Base-by-base conservation (phyloP, 2,113 vertebrate species). In the Upupa epops region DNA sequence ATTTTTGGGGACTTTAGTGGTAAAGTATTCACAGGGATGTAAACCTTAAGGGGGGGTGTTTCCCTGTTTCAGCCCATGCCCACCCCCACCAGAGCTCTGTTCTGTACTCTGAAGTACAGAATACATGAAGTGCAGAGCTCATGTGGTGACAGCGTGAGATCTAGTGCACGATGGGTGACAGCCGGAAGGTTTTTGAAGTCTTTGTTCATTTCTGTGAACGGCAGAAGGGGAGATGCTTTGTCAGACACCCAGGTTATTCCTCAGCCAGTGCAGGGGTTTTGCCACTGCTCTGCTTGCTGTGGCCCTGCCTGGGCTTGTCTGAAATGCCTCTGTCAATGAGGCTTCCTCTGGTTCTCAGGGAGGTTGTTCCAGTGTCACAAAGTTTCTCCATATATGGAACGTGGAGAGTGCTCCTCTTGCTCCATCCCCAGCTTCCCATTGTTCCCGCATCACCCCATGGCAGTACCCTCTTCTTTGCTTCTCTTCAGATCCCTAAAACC, bases 331-430 rank as follows among this genome's bases (percentile, higher is more conserved):
- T 3, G 2, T 37, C 65, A 3, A 0, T 3, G 88, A 88, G 46
- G 86, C 36, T 92, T n/a, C 86, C 86, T 42, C 22, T 61, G 6
- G 36, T 31, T 52, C 80, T 26, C 2, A n/a, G 54, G 76, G 88
- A 92, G 93, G 70, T 69, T 46, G 36, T 76, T 94, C 74, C 79
- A 65, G 74, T 92, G 83, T 87, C 86, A 64, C 3, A 1, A 34
- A 89, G 83, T 92, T 94, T 96, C 93, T 95, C 94, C 93, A 92
- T 94, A 95, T 94, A 95, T 90, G 92, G 94, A 82, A 86, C 83
- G 4, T 48, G 74, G 77, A 0, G 65, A 90, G 79, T 4, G 48
- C 85, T 91, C 87, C 4, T 2, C 13, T 90, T 87, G 93, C 90
- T 96, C 86, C 83, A 60, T 94, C 89, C 90, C 83, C 26, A 2